A percentile compares a stretch with the other conserved stretches of the same genome.
These are phyloP conservation scores for Rhizoglyphus robini DNA, from an alignment of 1,140 invertebrate species.

Conservation along the genomic window DNA sequence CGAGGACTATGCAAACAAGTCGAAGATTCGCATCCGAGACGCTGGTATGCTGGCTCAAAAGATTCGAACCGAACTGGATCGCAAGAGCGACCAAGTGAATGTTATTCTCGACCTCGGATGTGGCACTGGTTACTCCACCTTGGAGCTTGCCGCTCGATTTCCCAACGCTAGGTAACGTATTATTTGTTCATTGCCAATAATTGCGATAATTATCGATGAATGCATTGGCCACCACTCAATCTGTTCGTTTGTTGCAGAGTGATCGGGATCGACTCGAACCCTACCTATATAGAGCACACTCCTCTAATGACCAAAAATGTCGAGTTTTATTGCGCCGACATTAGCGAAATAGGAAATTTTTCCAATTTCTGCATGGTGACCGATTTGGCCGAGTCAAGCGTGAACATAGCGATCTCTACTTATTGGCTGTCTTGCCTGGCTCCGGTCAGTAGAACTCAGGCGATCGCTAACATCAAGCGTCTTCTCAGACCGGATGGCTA, in stretches of 20 bases:
- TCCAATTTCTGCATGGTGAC: background rate
- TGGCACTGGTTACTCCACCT: background rate
- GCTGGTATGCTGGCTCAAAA: background rate
- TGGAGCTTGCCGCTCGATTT: background rate
- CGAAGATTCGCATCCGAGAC: background rate
- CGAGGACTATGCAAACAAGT: background rate
- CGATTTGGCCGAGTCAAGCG: background rate
- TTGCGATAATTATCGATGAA: too few relatives aligned
- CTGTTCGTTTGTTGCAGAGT: background rate
- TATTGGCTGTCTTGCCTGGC: background rate
- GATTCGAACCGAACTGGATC: background rate
- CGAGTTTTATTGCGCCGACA: constrained; percentile 1
- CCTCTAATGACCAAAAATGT: background rate
- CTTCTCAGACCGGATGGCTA: background rate
- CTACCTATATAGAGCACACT: background rate
- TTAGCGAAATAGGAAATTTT: background rate
- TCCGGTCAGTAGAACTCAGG: background rate
- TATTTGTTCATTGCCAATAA: background rate
- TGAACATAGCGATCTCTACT: background rate
- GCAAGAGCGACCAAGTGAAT: background rate
- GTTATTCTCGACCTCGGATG: background rate
- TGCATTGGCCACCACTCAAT: too few relatives aligned
- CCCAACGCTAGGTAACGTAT: background rate
- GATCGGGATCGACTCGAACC: constrained; percentile 1
- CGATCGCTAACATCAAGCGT: background rate